Evolutionary conservation across 1,140 invertebrate genomes (phyloP).

Genomic region (Ganaspis sp.): DNA sequence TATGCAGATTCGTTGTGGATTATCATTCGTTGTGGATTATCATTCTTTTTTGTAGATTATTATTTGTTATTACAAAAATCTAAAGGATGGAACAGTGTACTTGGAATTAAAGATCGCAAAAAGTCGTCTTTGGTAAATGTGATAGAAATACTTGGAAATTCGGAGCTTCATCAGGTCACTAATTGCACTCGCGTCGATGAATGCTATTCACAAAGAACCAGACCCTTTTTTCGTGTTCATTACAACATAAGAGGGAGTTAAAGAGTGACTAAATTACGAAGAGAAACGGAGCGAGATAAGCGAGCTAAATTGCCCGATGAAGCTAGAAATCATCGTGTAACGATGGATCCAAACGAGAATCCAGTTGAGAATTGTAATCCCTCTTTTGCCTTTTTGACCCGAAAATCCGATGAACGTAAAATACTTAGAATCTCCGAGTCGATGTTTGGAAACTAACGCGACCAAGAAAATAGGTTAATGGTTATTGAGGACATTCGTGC

Average conservation of each 20-base stretch:
- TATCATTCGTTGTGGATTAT: too few relatives aligned
- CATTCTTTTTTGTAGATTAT: too few relatives aligned
- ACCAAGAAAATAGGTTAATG: slow-evolving; percentile 23
- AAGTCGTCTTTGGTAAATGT: too few relatives aligned
- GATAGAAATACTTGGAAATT: not conserved
- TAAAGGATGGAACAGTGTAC: too few relatives aligned
- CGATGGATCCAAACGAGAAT: slow-evolving; percentile 19
- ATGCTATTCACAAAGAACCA: not conserved
- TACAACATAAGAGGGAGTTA: slow-evolving; percentile 11
- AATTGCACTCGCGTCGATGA: not conserved
- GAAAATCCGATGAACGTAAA: slow-evolving; percentile 22
- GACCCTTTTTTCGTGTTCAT: not conserved
- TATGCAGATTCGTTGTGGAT: too few relatives aligned
- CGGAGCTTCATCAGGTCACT: not conserved
- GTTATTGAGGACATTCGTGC: slow-evolving; percentile 14
- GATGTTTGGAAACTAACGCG: slow-evolving; percentile 17
- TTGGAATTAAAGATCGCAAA: too few relatives aligned
- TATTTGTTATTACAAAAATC: too few relatives aligned
- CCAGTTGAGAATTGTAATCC: slow-evolving; percentile 24
- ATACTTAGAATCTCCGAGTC: slow-evolving; percentile 15
- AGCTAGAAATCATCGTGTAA: slow-evolving; percentile 27
- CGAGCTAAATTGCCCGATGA: slow-evolving; percentile 23
- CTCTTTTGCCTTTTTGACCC: slow-evolving; percentile 29
- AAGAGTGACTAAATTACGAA: slow-evolving; percentile 15
- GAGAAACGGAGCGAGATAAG: slow-evolving; percentile 26